A percentile compares a stretch with the other conserved stretches of the same genome.
phyloP scores from a whole-genome alignment of 2,888 invertebrate genomes.

The Xylota segnis region DNA sequence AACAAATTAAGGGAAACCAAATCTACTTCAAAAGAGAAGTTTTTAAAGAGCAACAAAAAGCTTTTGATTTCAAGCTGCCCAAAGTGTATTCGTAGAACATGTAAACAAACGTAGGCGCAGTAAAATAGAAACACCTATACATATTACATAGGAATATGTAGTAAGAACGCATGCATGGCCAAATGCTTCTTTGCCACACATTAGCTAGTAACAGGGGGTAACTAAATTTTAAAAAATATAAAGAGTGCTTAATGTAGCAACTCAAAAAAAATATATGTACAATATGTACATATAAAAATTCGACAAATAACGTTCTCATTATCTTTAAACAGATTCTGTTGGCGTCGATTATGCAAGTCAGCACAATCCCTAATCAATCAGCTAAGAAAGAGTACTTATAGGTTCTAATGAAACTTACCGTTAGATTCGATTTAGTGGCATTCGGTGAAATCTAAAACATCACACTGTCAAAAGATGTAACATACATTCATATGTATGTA shows the following conservation, averaged over 20 bases:
- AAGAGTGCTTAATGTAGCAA: background rate
- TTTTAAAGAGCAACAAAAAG: conserved; percentile 33
- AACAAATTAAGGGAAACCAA: background rate
- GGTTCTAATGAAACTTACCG: conserved; percentile 46
- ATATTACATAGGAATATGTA: background rate
- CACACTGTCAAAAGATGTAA: conserved; percentile 15
- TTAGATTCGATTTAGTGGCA: conserved; percentile 4
- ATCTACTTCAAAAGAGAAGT: conserved; percentile 26
- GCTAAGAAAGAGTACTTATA: background rate
- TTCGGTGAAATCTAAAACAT: conserved; percentile 10
- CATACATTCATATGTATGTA: background rate
- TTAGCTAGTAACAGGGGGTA: background rate
- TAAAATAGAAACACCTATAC: background rate
- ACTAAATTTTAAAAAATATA: background rate
- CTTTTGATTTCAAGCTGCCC: conserved; percentile 34
- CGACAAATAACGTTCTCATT: background rate
- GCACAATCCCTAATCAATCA: background rate
- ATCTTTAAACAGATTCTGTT: background rate
- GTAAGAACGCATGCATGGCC: conserved; percentile 6
- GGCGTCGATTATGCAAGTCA: conserved; percentile 1
- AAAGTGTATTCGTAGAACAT: conserved; percentile 42
- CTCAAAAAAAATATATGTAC: background rate
- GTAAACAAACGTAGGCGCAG: conserved; percentile 66
- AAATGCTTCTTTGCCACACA: background rate
- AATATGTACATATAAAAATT: no score